A percentile compares a stretch with the other conserved stretches of the same genome.
Conservation (phyloP, 2,797 vertebrate genomes). For the Momotus momota region DNA sequence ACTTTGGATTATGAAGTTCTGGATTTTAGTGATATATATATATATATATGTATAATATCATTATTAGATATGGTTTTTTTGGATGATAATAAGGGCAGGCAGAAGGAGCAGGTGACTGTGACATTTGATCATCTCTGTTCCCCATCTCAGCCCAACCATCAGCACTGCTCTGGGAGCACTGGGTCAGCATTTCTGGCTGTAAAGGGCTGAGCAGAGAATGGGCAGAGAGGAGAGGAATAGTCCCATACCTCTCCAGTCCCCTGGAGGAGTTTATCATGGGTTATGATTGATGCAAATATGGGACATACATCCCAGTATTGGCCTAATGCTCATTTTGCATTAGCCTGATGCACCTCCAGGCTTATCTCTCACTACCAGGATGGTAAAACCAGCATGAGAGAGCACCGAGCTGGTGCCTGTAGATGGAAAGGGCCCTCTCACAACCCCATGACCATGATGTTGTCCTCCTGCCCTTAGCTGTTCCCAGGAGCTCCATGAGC, state of each 20-base stretch:
- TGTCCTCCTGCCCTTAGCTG: neutral
- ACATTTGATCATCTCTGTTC: neutral
- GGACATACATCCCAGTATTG: rapidly evolving
- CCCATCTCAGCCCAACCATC: neutral
- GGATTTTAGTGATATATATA: rapidly evolving
- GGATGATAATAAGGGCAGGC: neutral
- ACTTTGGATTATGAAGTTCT: neutral
- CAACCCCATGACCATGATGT: too few species aligned
- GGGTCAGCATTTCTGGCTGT: neutral
- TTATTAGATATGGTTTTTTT: rapidly evolving
- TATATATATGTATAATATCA: too few species aligned
- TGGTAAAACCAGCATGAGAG: neutral
- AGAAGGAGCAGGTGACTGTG: neutral
- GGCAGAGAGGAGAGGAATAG: neutral
- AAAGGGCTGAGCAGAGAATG: neutral
- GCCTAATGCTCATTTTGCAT: neutral
- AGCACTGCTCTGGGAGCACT: neutral
- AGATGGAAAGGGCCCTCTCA: neutral
- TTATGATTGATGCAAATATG: rapidly evolving
- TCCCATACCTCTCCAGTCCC: neutral
- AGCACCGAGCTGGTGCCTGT: neutral
- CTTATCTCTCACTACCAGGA: neutral
- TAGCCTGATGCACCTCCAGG: neutral
- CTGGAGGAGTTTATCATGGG: neutral
- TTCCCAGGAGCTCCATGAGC: neutral